Evolutionary conservation across 1,140 invertebrate species (phyloP).

Genomic region (Drosophila willistoni): DNA sequence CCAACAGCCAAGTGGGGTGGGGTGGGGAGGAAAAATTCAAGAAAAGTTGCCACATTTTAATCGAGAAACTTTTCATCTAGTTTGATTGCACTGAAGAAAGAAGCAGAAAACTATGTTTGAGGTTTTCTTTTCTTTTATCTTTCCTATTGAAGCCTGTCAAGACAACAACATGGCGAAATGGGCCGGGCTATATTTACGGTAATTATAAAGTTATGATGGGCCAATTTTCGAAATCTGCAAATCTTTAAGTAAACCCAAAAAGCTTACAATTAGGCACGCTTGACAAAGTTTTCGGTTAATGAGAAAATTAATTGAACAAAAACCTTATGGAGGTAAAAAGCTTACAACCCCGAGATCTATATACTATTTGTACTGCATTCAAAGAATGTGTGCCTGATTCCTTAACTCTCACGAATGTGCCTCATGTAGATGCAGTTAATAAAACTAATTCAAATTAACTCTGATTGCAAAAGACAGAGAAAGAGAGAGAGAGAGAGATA

Average conservation of each 20-base stretch:
- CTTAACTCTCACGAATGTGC: too few species aligned
- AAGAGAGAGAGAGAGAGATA: too few species aligned
- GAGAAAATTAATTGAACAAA: slow-evolving; percentile 1
- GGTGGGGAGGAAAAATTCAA: slow-evolving; percentile 5
- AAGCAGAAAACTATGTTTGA: slow-evolving; percentile 41
- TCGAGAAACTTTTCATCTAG: slow-evolving; percentile 67
- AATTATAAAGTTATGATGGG: slow-evolving; percentile 45
- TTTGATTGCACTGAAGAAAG: slow-evolving; percentile 51
- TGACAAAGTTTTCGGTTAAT: slow-evolving; percentile 6
- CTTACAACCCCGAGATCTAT: background rate
- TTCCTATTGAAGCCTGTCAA: slow-evolving; percentile 26
- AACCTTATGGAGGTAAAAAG: background rate
- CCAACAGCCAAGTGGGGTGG: background rate
- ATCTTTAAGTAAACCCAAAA: background rate
- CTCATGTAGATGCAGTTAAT: too few species aligned
- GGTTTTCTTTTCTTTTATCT: slow-evolving; percentile 38
- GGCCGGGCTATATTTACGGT: slow-evolving; percentile 36
- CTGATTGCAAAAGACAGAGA: too few species aligned
- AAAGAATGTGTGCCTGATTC: too few species aligned
- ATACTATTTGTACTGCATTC: background rate
- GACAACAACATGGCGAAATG: slow-evolving; percentile 31
- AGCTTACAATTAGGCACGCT: background rate
- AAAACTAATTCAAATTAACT: too few species aligned
- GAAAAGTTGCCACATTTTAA: slow-evolving; percentile 72
- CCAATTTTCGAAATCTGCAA: background rate